phyloP scores from a whole-genome alignment of 2,888 invertebrate genomes.

The Gnatocerus cornutus region DNA sequence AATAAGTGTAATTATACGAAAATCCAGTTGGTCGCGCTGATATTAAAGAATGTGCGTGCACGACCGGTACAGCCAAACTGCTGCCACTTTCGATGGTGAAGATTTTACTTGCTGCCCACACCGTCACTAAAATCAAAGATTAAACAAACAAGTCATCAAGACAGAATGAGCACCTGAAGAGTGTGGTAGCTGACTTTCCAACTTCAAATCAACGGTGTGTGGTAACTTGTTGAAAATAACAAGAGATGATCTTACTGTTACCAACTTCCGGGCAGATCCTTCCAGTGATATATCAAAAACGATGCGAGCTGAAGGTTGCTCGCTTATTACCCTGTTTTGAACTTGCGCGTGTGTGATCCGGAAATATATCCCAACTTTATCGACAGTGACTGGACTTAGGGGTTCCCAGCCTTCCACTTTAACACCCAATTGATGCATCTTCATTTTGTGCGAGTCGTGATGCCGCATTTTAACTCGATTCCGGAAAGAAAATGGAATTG shows the following conservation, averaged over 20 bases:
- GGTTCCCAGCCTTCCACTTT: conserved; percentile 92
- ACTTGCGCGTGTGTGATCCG: conserved; percentile 75
- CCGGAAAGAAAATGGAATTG: conserved; percentile 84
- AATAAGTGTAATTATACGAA: conserved; percentile 73
- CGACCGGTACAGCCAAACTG: conserved; percentile 84
- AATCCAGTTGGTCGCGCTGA: conserved; percentile 81
- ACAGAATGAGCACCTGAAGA: conserved; percentile 63
- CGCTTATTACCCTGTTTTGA: conserved; percentile 63
- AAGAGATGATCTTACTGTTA: conserved; percentile 93
- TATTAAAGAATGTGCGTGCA: conserved; percentile 82
- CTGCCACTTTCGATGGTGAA: conserved; percentile 74
- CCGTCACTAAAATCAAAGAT: conserved; percentile 45
- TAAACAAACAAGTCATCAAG: conserved; percentile 37
- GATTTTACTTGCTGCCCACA: conserved; percentile 67
- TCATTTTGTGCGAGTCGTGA: conserved; percentile 83
- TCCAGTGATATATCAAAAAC: conserved; percentile 94
- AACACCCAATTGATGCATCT: conserved; percentile 91
- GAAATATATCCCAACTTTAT: conserved; percentile 96
- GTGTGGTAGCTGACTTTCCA: conserved; percentile 75
- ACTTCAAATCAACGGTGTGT: conserved; percentile 81
- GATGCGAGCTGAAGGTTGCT: conserved; percentile 79
- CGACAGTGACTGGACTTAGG: conserved; percentile 92
- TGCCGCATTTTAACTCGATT: conserved; percentile 76
- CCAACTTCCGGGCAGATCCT: conserved; percentile 94
- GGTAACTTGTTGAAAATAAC: conserved; percentile 85